These are phyloP conservation scores for Drosophila punjabiensis DNA, from an alignment of 1,140 invertebrate species.

Conservation along the genomic window DNA sequence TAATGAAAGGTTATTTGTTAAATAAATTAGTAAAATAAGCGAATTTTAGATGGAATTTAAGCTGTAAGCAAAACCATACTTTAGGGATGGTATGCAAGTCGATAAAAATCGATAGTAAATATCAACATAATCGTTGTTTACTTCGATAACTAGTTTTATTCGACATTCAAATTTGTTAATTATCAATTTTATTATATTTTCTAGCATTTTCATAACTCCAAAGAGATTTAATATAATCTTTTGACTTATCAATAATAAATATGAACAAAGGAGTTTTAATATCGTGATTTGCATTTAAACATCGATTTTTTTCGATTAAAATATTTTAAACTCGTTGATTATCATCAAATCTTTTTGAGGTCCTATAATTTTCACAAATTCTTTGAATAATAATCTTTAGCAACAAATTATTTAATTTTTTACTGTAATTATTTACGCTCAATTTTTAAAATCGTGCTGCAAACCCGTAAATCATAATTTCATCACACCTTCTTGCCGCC, in stretches of 20 bases:
- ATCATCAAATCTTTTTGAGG: not conserved
- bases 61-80: not conserved
- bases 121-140: no score
- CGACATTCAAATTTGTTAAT: no score
- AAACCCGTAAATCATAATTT: conserved; percentile 6
- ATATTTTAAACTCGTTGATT: not conserved
- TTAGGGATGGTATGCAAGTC: not conserved
- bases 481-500: conserved; percentile 9
- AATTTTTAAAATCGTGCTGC: conserved; percentile 10
- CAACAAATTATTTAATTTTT: not conserved
- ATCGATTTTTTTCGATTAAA: no score
- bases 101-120: not conserved
- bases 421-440: not conserved
- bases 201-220: no score
- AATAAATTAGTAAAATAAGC: not conserved
- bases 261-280: no score
- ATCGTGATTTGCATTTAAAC: no score
- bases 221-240: no score
- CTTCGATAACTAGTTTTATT: no score
- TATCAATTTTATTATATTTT: no score
- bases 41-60: not conserved
- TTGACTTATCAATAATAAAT: no score
- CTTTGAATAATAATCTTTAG: not conserved
- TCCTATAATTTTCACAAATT: not conserved
- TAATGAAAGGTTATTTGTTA: not conserved